Evolutionary conservation across 2,113 vertebrate species (phyloP).

Genomic region (Callipepla squamata): DNA sequence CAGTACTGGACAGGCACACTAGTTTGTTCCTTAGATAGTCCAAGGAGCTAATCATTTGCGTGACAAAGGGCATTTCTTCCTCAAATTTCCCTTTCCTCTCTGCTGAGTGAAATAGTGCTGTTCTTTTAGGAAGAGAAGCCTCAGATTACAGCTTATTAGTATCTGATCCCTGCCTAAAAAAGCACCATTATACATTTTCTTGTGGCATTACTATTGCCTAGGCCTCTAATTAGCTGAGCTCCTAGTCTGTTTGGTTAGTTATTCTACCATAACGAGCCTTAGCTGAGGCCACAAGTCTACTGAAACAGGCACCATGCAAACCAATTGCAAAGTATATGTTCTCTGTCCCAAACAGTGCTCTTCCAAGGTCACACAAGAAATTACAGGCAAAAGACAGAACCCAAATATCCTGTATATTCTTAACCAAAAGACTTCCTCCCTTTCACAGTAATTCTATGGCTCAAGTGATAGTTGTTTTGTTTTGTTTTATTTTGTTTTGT

Average conservation of each 20-base stretch:
- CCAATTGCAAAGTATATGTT: background rate
- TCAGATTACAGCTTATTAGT: background rate
- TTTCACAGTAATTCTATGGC: background rate
- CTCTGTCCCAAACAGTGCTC: background rate
- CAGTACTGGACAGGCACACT: background rate
- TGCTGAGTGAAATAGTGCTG: background rate
- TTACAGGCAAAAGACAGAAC: background rate
- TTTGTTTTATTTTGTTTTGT: too few species aligned
- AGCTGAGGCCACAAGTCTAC: background rate
- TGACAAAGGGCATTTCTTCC: conserved; percentile 4
- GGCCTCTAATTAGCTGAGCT: background rate
- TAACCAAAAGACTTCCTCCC: background rate
- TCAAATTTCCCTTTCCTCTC: conserved; percentile 49
- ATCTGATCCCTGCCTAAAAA: background rate
- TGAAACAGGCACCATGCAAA: background rate
- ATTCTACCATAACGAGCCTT: background rate
- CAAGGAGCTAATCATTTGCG: background rate
- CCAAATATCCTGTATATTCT: background rate
- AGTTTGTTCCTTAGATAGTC: background rate
- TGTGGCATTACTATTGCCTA: background rate
- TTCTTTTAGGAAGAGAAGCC: conserved; percentile 16
- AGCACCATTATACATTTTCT: background rate
- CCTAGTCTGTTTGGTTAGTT: background rate
- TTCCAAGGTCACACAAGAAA: background rate
- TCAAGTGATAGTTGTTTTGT: background rate